Percentiles rank a stretch among this genome's conserved stretches.
Evolutionary conservation across 1,140 invertebrate species (phyloP).

Genomic region (Cydia pomonella): DNA sequence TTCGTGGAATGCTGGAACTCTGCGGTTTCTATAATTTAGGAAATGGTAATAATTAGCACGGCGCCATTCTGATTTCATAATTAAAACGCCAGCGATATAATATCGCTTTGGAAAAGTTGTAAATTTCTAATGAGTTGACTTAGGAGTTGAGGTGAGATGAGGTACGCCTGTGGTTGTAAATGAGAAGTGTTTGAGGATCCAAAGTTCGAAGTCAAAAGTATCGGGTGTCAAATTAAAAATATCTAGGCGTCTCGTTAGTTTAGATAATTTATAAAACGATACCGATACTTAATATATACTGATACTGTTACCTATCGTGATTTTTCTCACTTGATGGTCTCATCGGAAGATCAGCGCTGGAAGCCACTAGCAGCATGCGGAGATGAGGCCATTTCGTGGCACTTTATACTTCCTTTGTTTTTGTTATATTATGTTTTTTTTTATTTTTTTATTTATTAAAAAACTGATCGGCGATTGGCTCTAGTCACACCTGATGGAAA

Average conservation of each 20-base stretch:
- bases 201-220: not conserved
- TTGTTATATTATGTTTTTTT: too few species aligned
- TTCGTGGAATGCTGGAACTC: not conserved
- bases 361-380: too few species aligned
- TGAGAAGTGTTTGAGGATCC: not conserved
- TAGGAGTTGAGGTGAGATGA: not conserved
- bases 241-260: not conserved
- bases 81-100: slow-evolving; percentile 10
- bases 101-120: slow-evolving; percentile 4
- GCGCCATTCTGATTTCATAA: slow-evolving; percentile 19
- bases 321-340: too few species aligned
- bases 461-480: too few species aligned
- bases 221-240: not conserved
- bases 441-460: too few species aligned
- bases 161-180: not conserved
- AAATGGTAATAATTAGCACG: slow-evolving; percentile 10
- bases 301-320: too few species aligned
- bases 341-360: too few species aligned
- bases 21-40: not conserved
- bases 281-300: too few species aligned
- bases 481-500: too few species aligned
- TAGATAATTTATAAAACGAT: too few species aligned
- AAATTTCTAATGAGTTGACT: slow-evolving; percentile 6
- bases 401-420: too few species aligned
- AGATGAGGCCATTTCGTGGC: too few species aligned